Percentiles rank a stretch among this genome's conserved stretches.
Conservation (phyloP, 2,113 vertebrate genomes). For the Todiramphus saurophagus region DNA sequence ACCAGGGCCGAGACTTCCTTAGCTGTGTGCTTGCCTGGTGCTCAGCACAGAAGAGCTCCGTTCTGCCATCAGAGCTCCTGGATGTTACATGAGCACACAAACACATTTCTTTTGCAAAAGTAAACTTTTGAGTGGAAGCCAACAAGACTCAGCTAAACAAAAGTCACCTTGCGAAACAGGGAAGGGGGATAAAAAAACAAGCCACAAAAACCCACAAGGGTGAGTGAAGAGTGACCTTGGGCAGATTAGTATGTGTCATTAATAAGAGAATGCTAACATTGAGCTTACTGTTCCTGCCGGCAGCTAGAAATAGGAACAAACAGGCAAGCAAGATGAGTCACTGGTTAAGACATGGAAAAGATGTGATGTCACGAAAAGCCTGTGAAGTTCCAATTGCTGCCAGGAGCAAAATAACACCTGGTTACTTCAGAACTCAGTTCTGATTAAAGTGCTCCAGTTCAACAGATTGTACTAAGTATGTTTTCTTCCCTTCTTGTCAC, state of each 20-base stretch:
- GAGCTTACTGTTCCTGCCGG: conserved; percentile 27
- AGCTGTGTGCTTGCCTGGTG: neutral
- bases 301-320: conserved; percentile 63
- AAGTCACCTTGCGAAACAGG: neutral
- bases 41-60: neutral
- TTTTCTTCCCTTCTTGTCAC: neutral
- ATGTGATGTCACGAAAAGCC: conserved; percentile 55
- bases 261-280: neutral
- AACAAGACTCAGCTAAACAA: neutral
- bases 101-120: neutral
- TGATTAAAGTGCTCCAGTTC: conserved; percentile 37
- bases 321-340: conserved; percentile 61
- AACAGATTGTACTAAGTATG: neutral
- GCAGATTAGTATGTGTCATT: neutral
- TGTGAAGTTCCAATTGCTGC: conserved; percentile 59
- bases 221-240: neutral
- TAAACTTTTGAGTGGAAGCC: neutral
- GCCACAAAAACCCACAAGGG: neutral
- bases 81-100: neutral
- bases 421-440: conserved; percentile 14
- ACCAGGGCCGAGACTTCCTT: neutral
- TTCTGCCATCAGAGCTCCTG: neutral
- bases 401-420: conserved; percentile 61
- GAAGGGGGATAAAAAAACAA: neutral
- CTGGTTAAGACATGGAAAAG: conserved; percentile 51